Conservation (phyloP, 2,888 invertebrate genomes). For the Eumacrocentrus americanus region DNA sequence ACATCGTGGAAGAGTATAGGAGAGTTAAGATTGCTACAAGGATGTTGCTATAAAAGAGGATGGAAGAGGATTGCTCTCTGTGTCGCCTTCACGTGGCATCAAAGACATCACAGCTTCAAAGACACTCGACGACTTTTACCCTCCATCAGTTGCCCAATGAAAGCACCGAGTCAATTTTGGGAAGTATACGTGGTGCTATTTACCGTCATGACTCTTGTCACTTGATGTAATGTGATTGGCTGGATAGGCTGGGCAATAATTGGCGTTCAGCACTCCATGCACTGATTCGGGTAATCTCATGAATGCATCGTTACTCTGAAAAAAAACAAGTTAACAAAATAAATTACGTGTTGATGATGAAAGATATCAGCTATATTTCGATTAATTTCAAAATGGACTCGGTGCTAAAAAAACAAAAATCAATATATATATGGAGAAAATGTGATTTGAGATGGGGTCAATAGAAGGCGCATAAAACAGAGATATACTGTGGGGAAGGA, state of each 20-base stretch:
- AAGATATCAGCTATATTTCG: too few species aligned
- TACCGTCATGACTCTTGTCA: slow-evolving; percentile 39
- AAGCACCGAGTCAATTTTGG: neutral
- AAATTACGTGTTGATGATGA: too few species aligned
- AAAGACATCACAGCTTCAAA: slow-evolving; percentile 6
- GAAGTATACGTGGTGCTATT: slow-evolving; percentile 11
- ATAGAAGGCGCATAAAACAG: neutral
- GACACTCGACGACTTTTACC: neutral
- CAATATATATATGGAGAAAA: neutral
- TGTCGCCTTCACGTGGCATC: slow-evolving; percentile 5
- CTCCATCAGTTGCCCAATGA: neutral
- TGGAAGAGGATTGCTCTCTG: slow-evolving; percentile 1
- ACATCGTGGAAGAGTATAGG: slow-evolving; percentile 4
- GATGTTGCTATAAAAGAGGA: neutral
- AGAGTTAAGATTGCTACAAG: slow-evolving; percentile 18
- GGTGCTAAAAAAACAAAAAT: neutral
- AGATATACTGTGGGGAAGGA: neutral
- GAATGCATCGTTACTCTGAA: slow-evolving; percentile 48
- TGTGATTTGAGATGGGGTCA: neutral
- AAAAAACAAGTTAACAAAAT: too few species aligned
- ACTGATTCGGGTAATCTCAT: slow-evolving; percentile 45
- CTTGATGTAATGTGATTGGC: slow-evolving; percentile 33
- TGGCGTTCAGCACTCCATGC: slow-evolving; percentile 36
- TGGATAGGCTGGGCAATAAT: slow-evolving; percentile 45
- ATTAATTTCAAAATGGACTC: neutral